phyloP scores from a whole-genome alignment of 2,113 vertebrate species.

The Cyphomyrus plagiostoma region DNA sequence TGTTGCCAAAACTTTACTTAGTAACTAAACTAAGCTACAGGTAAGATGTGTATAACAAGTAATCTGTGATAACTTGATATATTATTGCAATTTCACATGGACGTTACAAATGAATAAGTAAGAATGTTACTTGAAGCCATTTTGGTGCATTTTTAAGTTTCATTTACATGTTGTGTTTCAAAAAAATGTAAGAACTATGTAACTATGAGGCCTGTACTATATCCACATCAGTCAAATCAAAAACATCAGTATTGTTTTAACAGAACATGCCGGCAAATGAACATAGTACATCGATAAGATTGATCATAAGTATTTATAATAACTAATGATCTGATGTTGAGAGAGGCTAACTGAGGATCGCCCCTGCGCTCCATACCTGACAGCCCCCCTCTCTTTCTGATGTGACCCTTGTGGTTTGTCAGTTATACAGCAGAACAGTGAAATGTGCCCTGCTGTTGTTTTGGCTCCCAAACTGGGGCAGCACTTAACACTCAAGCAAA shows the following conservation, averaged over 20 bases:
- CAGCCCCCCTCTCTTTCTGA: neutral
- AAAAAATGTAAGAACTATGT: neutral
- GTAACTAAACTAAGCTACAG: too few relatives aligned
- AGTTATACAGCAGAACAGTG: neutral
- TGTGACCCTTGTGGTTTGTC: neutral
- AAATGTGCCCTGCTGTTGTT: neutral
- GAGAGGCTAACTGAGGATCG: neutral
- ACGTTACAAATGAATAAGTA: too few relatives aligned
- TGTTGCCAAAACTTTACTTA: too few relatives aligned
- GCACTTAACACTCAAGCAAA: neutral
- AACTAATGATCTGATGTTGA: neutral
- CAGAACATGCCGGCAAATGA: neutral
- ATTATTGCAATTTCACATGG: too few relatives aligned
- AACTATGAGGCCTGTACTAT: too few relatives aligned
- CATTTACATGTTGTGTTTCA: neutral
- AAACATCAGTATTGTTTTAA: neutral
- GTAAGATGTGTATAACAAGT: too few relatives aligned
- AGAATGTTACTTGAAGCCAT: too few relatives aligned
- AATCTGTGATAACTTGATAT: too few relatives aligned
- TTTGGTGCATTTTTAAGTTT: too few relatives aligned
- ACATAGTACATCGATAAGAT: neutral
- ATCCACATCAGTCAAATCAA: too few relatives aligned
- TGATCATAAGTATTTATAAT: neutral
- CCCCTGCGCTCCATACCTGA: neutral
- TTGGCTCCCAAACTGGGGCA: neutral